Conservation (phyloP, 2,888 invertebrate species). For the Andrena hattorfiana region DNA sequence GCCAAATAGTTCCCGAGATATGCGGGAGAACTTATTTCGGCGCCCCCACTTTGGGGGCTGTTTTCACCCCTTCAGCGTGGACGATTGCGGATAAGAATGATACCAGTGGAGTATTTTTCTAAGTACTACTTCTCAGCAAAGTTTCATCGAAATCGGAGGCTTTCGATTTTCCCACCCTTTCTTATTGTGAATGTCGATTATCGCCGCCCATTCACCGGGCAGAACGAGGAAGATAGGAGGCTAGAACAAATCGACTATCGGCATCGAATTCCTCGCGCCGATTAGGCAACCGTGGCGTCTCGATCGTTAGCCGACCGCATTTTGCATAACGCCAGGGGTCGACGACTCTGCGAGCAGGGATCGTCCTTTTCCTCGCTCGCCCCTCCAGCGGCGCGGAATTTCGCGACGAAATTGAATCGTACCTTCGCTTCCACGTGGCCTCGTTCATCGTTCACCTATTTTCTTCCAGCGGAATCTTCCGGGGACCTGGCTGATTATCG, state of each 20-base stretch:
- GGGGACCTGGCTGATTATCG: no score
- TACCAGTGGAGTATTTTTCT: no score
- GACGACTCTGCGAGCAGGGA: slow-evolving; percentile 38
- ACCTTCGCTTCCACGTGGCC: background rate
- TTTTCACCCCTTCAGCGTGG: no score
- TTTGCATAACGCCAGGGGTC: slow-evolving; percentile 73
- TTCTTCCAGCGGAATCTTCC: background rate
- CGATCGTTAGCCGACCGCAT: slow-evolving; percentile 71
- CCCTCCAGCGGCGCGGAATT: background rate
- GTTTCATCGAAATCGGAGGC: no score
- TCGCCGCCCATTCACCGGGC: background rate
- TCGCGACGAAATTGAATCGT: background rate
- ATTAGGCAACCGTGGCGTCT: slow-evolving; percentile 49
- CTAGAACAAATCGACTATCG: background rate
- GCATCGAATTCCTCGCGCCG: background rate
- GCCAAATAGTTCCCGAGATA: no score
- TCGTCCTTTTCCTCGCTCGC: background rate
- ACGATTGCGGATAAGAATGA: no score
- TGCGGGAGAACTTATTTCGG: no score
- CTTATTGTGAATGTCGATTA: background rate
- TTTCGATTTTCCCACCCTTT: background rate
- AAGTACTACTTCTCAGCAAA: no score
- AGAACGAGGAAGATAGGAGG: background rate
- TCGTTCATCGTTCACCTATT: background rate
- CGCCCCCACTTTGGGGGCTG: no score